Percentiles rank a stretch among this genome's conserved stretches.
These are phyloP conservation scores for Chiroxiphia lanceolata DNA, from an alignment of 2,797 vertebrate species.

Conservation along the genomic window DNA sequence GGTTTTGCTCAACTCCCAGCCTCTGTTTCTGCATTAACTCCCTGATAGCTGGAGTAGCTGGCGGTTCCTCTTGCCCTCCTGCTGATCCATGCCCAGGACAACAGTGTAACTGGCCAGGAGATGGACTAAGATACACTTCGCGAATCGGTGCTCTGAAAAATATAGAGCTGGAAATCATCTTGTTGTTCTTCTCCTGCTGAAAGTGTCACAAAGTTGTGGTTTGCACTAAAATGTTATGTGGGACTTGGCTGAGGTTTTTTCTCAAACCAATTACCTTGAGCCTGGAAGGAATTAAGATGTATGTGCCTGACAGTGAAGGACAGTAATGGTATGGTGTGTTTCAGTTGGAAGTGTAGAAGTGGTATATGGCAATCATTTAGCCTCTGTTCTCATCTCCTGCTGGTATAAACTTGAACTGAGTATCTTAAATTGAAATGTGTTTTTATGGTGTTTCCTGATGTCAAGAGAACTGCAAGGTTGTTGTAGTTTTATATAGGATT, in stretches of 20 bases:
- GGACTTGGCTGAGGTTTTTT: background rate
- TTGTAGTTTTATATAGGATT: background rate
- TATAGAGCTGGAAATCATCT: background rate
- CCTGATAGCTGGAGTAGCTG: background rate
- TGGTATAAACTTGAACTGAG: background rate
- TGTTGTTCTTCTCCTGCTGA: background rate
- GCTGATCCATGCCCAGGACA: background rate
- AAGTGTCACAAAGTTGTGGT: background rate
- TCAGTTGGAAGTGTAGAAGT: background rate
- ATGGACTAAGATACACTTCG: background rate
- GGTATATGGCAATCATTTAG: background rate
- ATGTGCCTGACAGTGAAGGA: background rate
- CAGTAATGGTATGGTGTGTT: background rate
- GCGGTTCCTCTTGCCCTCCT: background rate
- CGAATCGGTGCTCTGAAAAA: background rate
- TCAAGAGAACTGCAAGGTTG: background rate
- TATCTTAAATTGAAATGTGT: background rate
- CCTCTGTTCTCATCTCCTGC: background rate
- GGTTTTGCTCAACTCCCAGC: background rate
- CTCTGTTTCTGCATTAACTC: background rate
- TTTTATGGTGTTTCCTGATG: background rate
- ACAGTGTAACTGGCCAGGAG: background rate
- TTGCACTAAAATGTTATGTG: background rate
- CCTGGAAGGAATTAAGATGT: background rate
- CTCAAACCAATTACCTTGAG: background rate